phyloP scores from a whole-genome alignment of 2,797 vertebrate species.

The Myripristis murdjan region DNA sequence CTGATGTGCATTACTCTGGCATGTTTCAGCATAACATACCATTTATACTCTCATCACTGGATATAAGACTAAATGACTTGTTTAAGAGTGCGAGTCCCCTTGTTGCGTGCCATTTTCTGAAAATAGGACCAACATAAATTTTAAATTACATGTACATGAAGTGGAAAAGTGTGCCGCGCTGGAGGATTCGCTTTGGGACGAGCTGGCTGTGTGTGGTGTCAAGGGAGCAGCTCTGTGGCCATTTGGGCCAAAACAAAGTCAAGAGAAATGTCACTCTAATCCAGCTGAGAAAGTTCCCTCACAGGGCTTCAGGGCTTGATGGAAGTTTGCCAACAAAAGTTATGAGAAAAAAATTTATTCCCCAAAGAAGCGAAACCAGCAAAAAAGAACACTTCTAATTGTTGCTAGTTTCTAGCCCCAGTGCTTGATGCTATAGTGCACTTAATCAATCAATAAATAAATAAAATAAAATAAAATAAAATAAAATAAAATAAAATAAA shows the following conservation, averaged over 20 bases:
- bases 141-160: slow-evolving; percentile 32
- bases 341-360: slow-evolving; percentile 25
- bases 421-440: slow-evolving; percentile 26
- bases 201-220: slow-evolving; percentile 41
- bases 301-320: slow-evolving; percentile 38
- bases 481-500: no score
- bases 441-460: no score
- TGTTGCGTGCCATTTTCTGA: slow-evolving; percentile 22
- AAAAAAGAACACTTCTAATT: slow-evolving; percentile 6
- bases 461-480: no score
- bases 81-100: background rate
- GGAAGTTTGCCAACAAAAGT: slow-evolving; percentile 20
- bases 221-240: slow-evolving; percentile 21
- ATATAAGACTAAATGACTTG: no score
- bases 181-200: slow-evolving; percentile 32
- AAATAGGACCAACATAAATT: slow-evolving; percentile 15
- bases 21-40: no score
- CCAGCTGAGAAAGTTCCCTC: slow-evolving; percentile 38
- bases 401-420: slow-evolving; percentile 6
- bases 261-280: slow-evolving; percentile 52
- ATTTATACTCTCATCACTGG: no score
- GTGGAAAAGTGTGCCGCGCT: slow-evolving; percentile 23
- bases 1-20: no score
- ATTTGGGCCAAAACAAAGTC: slow-evolving; percentile 39
- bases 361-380: background rate